These are phyloP conservation scores for Origma solitaria DNA, from an alignment of 2,113 vertebrate genomes.

Conservation along the genomic window DNA sequence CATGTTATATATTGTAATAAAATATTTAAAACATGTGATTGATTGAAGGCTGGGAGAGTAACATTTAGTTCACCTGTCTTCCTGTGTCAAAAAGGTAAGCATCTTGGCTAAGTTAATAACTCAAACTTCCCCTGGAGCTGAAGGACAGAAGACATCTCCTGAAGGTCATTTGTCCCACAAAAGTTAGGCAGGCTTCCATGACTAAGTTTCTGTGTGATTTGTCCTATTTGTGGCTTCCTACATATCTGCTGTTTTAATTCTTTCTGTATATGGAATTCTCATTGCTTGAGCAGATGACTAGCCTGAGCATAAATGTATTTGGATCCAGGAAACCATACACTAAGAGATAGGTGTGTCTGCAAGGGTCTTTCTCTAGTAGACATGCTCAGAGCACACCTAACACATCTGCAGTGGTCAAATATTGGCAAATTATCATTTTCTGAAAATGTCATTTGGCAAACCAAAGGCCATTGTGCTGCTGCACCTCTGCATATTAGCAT, in stretches of 20 bases:
- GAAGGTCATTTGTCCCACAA: neutral
- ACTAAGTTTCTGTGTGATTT: neutral
- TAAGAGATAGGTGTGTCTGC: neutral
- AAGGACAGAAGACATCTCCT: neutral
- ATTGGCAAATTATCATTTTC: neutral
- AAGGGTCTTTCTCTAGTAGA: neutral
- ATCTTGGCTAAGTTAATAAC: neutral
- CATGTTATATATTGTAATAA: neutral
- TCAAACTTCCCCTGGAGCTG: neutral
- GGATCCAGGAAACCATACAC: neutral
- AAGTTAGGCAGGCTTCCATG: neutral
- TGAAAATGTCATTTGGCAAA: neutral
- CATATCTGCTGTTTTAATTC: neutral
- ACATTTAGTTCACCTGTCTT: neutral
- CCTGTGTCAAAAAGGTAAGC: neutral
- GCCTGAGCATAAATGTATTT: neutral
- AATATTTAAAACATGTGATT: neutral
- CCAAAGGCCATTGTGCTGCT: neutral
- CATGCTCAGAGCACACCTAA: neutral
- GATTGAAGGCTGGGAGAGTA: neutral
- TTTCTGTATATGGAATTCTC: neutral
- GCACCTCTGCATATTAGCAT: neutral
- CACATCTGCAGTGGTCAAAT: neutral
- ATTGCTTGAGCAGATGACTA: neutral
- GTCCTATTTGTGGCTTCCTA: neutral